Percentiles rank a stretch among this genome's conserved stretches.
phyloP scores from a whole-genome alignment of 2,797 vertebrate genomes.

The Thaleichthys pacificus region DNA sequence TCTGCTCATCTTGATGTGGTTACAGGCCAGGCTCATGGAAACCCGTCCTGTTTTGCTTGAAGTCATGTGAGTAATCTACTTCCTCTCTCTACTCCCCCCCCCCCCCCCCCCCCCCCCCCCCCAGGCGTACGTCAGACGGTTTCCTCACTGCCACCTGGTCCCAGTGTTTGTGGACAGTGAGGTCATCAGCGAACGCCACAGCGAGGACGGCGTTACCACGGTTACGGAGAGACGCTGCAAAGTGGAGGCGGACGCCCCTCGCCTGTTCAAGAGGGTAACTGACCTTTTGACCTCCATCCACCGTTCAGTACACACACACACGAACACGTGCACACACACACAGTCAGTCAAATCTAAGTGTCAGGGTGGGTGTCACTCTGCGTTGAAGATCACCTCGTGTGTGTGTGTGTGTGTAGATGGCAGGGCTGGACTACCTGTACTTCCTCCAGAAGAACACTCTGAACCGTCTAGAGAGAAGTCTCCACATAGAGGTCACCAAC shows the following conservation, averaged over 20 bases:
- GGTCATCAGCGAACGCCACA: slow-evolving; percentile 80
- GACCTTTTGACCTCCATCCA: background rate
- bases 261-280: slow-evolving; percentile 90
- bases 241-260: slow-evolving; percentile 89
- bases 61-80: background rate
- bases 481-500: slow-evolving; percentile 90
- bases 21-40: background rate
- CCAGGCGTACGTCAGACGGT: slow-evolving; percentile 90
- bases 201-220: slow-evolving; percentile 79
- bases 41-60: background rate
- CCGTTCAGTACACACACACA: too few species aligned
- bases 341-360: too few species aligned
- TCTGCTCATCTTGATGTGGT: background rate
- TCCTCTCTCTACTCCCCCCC: background rate
- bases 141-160: slow-evolving; percentile 90
- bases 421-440: slow-evolving; percentile 94
- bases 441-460: slow-evolving; percentile 93
- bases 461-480: slow-evolving; percentile 84
- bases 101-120: background rate
- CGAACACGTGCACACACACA: too few species aligned
- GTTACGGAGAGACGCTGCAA: slow-evolving; percentile 86
- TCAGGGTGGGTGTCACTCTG: background rate
- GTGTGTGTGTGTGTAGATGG: slow-evolving; percentile 75
- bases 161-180: slow-evolving; percentile 94
- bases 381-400: background rate